phyloP scores from a whole-genome alignment of 2,797 vertebrate genomes.

The Basileuterus tristriatus region DNA sequence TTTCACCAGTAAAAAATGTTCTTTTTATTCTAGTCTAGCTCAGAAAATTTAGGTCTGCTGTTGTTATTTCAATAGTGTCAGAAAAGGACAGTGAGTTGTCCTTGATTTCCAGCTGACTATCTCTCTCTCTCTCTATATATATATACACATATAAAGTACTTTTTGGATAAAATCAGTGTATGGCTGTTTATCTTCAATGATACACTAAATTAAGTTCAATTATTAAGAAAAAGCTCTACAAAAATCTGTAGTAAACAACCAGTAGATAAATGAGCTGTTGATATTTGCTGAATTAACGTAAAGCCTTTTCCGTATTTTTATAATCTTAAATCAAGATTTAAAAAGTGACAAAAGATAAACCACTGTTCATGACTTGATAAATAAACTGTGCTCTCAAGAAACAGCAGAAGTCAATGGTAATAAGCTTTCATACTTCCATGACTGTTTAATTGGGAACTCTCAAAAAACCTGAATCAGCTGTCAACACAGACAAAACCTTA shows the following conservation, averaged over 20 bases:
- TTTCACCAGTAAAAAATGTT: neutral
- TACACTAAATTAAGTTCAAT: neutral
- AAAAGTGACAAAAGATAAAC: neutral
- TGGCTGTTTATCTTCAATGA: neutral
- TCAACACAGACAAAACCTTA: slow-evolving; percentile 22
- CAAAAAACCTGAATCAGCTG: slow-evolving; percentile 38
- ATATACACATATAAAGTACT: neutral
- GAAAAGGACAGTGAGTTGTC: neutral
- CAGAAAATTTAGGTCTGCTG: neutral
- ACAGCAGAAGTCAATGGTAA: neutral
- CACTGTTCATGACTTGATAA: neutral
- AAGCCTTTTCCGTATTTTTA: neutral
- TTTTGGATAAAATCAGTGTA: neutral
- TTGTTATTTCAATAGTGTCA: neutral
- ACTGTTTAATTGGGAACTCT: slow-evolving; percentile 47
- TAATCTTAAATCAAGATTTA: neutral
- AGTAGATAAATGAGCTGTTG: neutral
- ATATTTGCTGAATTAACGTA: neutral
- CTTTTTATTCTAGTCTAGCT: neutral
- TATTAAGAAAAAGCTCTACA: neutral
- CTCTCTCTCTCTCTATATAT: neutral
- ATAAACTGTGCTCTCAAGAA: slow-evolving; percentile 7
- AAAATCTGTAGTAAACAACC: neutral
- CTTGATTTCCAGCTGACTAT: neutral
- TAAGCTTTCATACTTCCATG: slow-evolving; percentile 9